These are phyloP conservation scores for Thysanoteuthis rhombus DNA, from an alignment of 2,888 invertebrate species.

Conservation along the genomic window DNA sequence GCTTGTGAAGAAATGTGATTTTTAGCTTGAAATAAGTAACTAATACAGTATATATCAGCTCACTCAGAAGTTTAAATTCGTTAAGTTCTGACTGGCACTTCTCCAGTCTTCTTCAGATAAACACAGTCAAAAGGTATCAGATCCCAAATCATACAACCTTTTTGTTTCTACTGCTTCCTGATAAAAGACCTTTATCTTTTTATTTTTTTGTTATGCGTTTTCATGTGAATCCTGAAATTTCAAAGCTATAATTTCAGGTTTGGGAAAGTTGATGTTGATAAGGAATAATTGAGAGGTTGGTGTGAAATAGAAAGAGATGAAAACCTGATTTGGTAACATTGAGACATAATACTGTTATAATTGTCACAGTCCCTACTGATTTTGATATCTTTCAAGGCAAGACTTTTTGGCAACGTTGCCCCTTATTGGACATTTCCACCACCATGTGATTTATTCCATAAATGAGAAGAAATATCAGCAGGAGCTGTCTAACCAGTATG, in stretches of 20 bases:
- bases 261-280: background rate
- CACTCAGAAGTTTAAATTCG: background rate
- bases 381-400: background rate
- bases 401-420: background rate
- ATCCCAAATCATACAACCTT: background rate
- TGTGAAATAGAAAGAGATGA: background rate
- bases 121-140: background rate
- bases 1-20: background rate
- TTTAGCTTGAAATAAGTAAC: background rate
- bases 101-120: background rate
- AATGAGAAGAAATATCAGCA: background rate
- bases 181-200: background rate
- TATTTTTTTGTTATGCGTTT: too few relatives aligned
- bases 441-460: background rate
- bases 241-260: background rate
- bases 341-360: background rate
- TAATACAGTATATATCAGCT: too few relatives aligned
- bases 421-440: background rate
- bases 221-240: too few relatives aligned
- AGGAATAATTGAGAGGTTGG: background rate
- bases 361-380: constrained; percentile 12
- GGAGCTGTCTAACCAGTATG: background rate
- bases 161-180: background rate
- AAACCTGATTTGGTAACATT: background rate
- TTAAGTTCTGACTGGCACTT: background rate